These are phyloP conservation scores for Globodera ellingtonae DNA, from an alignment of 1,140 invertebrate species.

Conservation along the genomic window DNA sequence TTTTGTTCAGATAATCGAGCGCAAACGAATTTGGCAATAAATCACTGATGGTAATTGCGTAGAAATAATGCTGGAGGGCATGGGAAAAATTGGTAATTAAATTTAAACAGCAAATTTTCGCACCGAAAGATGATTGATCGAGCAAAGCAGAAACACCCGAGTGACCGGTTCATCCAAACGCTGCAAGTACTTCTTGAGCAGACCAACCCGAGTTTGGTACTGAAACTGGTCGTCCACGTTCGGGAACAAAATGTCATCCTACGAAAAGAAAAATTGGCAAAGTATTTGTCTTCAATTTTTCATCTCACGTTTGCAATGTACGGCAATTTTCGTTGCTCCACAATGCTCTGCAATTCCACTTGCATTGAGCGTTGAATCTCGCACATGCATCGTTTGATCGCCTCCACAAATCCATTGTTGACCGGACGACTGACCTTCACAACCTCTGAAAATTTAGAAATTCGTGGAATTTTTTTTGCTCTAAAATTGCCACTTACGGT, in stretches of 20 bases:
- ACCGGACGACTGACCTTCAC: conserved; percentile 8
- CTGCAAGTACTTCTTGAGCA: conserved; percentile 24
- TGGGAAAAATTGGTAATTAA: conserved; percentile 11
- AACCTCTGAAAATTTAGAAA: conserved; percentile 1
- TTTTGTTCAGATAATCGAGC: conserved; percentile 33
- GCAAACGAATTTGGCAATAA: conserved; percentile 42
- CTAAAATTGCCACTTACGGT: conserved; percentile 22
- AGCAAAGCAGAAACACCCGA: conserved; percentile 28
- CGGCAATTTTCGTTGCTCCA: not conserved
- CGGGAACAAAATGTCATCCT: conserved; percentile 36
- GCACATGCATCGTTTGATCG: conserved; percentile 32
- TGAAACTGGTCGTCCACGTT: conserved; percentile 6
- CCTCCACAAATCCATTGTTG: conserved; percentile 5
- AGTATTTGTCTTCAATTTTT: not conserved
- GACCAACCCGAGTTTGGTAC: conserved; percentile 35
- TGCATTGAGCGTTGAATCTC: conserved; percentile 35
- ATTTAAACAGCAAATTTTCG: no score
- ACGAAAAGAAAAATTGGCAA: no score
- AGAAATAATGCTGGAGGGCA: conserved; percentile 41
- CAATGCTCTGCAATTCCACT: not conserved
- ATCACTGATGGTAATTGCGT: conserved; percentile 42
- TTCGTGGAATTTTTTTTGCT: no score
- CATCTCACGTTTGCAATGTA: not conserved
- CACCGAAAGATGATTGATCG: conserved; percentile 38
- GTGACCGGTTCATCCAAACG: conserved; percentile 16